phyloP scores from a whole-genome alignment of 2,113 vertebrate genomes.

The Heterochromis multidens region DNA sequence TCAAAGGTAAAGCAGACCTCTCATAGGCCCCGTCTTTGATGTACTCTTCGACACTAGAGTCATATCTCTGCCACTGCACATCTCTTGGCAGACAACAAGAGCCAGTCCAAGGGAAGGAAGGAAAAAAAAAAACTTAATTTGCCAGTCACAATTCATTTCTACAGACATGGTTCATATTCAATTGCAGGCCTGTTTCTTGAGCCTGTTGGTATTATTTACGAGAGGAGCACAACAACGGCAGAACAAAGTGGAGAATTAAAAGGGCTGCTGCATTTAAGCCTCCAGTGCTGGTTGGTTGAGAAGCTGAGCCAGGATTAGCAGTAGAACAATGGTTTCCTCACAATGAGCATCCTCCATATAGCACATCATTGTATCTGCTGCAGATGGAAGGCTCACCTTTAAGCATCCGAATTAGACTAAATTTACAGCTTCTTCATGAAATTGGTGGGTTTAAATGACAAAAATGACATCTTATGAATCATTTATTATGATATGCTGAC shows the following conservation, averaged over 20 bases:
- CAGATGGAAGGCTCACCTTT: conserved; percentile 57
- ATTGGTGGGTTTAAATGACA: conserved; percentile 33
- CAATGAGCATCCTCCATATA: conserved; percentile 68
- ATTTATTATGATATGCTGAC: conserved; percentile 22
- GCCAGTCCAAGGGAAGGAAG: conserved; percentile 61
- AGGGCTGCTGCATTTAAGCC: conserved; percentile 65
- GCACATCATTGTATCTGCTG: conserved; percentile 44
- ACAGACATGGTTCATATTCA: conserved; percentile 63
- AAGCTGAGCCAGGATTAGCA: conserved; percentile 65
- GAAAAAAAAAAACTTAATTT: conserved; percentile 77
- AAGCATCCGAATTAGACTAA: conserved; percentile 33
- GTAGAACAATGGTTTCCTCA: conserved; percentile 63
- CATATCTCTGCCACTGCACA: conserved; percentile 78
- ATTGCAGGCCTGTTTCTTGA: conserved; percentile 47
- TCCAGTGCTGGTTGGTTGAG: conserved; percentile 61
- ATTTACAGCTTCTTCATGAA: conserved; percentile 47
- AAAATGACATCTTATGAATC: conserved; percentile 1
- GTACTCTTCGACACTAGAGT: conserved; percentile 85
- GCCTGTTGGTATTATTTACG: conserved; percentile 59
- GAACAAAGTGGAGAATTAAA: conserved; percentile 63
- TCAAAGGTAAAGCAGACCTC: conserved; percentile 84
- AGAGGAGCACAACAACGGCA: conserved; percentile 56
- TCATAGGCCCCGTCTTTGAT: conserved; percentile 81
- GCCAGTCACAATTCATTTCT: conserved; percentile 75
- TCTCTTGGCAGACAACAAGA: conserved; percentile 79